Evolutionary conservation across 2,888 invertebrate species (phyloP), one percentile per base, ranked within the genome.

Genomic region (Tuberolachnus salignus): DNA sequence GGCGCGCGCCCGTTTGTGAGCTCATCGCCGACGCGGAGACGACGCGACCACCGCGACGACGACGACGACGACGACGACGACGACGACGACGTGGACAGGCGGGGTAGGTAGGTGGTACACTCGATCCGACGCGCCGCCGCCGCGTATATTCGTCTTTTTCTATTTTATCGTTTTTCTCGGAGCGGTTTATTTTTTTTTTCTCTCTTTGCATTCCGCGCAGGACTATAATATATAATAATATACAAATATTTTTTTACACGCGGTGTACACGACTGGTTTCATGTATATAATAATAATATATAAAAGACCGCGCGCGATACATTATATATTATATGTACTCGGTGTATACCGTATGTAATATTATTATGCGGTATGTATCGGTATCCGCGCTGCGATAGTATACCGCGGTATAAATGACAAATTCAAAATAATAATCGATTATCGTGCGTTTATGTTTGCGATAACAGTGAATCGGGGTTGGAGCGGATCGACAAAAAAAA

Each of bases 21-120:
- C 34, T 42, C 44, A 19, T 19, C 42, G 69, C 34, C 69, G 53
- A 1, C 53, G 69, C 9, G 19, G 70, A 70, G 55, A 70, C 70
- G 70, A 70, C 70, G 55, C 55, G 70, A 70, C 70, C 70, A 70
- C 70, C 70, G 70, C 42, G 70, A 42, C 44, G 70, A 55, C 70
- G 3, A 34, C 34, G 34, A 44, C 63, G 55, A 70, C 70, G 70
- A 70, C 70, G 55, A n/a, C 55, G 70, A 70, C 70, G 55, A 70
- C 70, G 55, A 55, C 42, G 70, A 42, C 44, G 70, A 55, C 70
- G 3, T 4, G 3, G 34, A 44, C 63, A n/a, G n/a, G n/a, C 42
- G 42, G 55, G 55, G 55, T 69, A 53, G 10, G 14, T 51, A 51
- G 14, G n/a, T 51, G 14, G n/a, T 51, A 51, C 14, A 69, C 69